A percentile compares a stretch with the other conserved stretches of the same genome.
phyloP scores from a whole-genome alignment of 1,140 invertebrate species.

The Plectrocnemia conspersa region DNA sequence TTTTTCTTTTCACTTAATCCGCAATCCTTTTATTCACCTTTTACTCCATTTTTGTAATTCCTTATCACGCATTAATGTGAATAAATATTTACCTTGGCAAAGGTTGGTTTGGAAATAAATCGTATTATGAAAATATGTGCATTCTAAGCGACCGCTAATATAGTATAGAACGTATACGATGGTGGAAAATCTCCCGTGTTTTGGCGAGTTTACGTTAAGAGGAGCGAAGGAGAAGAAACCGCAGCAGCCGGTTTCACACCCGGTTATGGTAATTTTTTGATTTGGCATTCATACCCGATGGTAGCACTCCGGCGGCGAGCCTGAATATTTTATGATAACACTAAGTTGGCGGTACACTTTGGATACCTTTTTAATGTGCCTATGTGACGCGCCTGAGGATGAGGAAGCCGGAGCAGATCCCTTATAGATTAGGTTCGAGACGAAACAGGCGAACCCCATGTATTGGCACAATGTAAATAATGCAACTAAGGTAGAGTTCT shows the following conservation, averaged over 20 bases:
- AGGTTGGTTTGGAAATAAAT: neutral
- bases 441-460: no score
- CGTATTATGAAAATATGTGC: neutral
- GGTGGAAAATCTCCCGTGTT: neutral
- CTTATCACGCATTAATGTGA: no score
- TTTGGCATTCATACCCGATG: slow-evolving; percentile 35
- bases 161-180: no score
- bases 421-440: no score
- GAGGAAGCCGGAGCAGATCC: no score
- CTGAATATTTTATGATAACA: slow-evolving; percentile 36
- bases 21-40: no score
- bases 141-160: no score
- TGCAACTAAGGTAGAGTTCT: no score
- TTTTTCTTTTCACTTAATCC: no score
- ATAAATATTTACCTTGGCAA: no score
- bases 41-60: no score
- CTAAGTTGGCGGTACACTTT: slow-evolving; percentile 23
- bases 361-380: slow-evolving; percentile 29
- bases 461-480: no score
- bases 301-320: slow-evolving; percentile 22
- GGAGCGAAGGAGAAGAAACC: neutral
- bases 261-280: slow-evolving; percentile 35
- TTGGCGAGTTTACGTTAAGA: neutral
- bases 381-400: neutral
- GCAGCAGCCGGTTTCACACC: slow-evolving; percentile 23